These are phyloP conservation scores for Eidolon helvum DNA, from an alignment of 2,113 vertebrate genomes.

Conservation along the genomic window DNA sequence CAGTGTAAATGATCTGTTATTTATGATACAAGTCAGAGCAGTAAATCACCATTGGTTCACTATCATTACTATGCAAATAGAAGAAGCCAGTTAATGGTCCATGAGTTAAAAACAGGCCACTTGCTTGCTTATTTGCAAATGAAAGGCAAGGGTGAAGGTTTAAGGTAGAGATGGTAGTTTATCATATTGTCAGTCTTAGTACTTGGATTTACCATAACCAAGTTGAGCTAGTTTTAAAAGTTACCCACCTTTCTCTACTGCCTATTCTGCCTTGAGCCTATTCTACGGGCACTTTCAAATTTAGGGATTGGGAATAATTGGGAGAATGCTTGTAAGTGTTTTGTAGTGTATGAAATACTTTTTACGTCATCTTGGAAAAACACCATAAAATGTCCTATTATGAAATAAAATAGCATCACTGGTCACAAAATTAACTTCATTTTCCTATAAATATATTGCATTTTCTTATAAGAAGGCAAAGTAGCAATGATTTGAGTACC, in stretches of 20 bases:
- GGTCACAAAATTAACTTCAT: slow-evolving; percentile 3
- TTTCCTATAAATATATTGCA: neutral
- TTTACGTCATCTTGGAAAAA: neutral
- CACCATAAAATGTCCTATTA: neutral
- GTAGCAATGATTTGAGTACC: neutral
- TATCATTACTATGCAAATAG: slow-evolving; percentile 85
- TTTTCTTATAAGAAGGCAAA: neutral
- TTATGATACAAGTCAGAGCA: slow-evolving; percentile 80
- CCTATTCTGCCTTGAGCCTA: neutral
- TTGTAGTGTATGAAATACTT: neutral
- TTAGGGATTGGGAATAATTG: neutral
- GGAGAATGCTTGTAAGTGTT: neutral
- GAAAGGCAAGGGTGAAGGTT: slow-evolving; percentile 79
- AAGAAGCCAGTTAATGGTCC: slow-evolving; percentile 82
- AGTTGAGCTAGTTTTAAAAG: neutral
- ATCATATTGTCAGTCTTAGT: slow-evolving; percentile 53
- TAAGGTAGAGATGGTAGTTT: slow-evolving; percentile 62
- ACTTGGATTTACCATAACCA: neutral
- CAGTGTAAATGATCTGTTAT: slow-evolving; percentile 85
- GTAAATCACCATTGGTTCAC: slow-evolving; percentile 83
- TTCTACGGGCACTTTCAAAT: neutral
- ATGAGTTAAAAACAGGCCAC: slow-evolving; percentile 83
- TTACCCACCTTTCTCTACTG: neutral
- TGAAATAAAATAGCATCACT: neutral
- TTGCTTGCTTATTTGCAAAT: slow-evolving; percentile 79